phyloP scores from a whole-genome alignment of 1,140 invertebrate species.

The Rhizoglyphus robini region DNA sequence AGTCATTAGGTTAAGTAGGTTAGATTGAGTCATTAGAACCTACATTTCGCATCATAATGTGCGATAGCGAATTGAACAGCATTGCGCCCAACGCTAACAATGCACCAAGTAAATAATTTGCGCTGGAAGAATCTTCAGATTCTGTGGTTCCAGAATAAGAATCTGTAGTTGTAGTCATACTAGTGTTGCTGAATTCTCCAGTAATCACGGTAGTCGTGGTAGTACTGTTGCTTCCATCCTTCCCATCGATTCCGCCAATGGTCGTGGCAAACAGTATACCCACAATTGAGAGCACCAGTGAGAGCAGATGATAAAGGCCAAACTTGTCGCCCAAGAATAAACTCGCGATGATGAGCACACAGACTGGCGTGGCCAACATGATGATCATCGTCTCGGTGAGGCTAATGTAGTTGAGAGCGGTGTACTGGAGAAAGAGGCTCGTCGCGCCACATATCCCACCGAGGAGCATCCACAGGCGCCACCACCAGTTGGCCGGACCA shows the following conservation, averaged over 20 bases:
- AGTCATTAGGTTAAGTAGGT: not conserved
- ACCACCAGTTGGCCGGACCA: constrained; percentile 43
- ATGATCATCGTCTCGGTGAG: constrained; percentile 45
- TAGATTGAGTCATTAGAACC: no score
- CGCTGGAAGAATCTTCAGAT: not conserved
- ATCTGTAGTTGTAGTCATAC: no score
- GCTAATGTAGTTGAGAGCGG: constrained; percentile 44
- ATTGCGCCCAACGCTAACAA: constrained; percentile 69
- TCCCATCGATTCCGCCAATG: constrained; percentile 38
- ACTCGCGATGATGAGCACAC: constrained; percentile 42
- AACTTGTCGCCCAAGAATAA: constrained; percentile 43
- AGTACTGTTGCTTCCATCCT: constrained; percentile 16
- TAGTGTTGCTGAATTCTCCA: not conserved
- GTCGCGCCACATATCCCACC: constrained; percentile 26
- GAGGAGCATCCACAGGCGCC: constrained; percentile 35
- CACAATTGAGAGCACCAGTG: constrained; percentile 37
- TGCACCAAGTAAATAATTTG: constrained; percentile 48
- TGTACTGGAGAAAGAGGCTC: constrained; percentile 42
- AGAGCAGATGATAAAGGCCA: constrained; percentile 39
- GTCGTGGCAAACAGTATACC: constrained; percentile 42
- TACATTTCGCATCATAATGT: constrained; percentile 64
- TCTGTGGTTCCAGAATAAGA: no score
- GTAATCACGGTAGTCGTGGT: not conserved
- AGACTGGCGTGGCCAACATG: constrained; percentile 44
- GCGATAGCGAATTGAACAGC: constrained; percentile 71